Percentiles rank a stretch among this genome's conserved stretches.
These are phyloP conservation scores for Pinna nobilis DNA, from an alignment of 1,140 invertebrate species.

Conservation along the genomic window DNA sequence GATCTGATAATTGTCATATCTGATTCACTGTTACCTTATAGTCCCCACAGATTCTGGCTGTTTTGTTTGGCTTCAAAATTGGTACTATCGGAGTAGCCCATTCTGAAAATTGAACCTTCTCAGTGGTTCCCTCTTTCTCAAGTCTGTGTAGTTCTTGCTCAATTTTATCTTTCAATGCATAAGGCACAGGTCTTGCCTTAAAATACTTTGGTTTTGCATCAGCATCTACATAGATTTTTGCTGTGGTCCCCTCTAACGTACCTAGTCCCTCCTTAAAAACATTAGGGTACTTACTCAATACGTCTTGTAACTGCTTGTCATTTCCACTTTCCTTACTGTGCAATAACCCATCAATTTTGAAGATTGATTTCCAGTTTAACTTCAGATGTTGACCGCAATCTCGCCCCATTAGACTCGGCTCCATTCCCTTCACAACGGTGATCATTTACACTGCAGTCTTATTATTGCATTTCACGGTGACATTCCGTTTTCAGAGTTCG, in stretches of 20 bases:
- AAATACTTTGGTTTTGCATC: slow-evolving; percentile 23
- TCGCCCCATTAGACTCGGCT: slow-evolving; percentile 16
- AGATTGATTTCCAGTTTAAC: slow-evolving; percentile 19
- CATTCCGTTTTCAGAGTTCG: not conserved
- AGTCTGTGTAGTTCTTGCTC: slow-evolving; percentile 19
- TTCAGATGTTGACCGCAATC: slow-evolving; percentile 12
- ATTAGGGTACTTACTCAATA: slow-evolving; percentile 7
- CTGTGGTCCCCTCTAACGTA: not conserved
- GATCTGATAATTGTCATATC: slow-evolving; percentile 57
- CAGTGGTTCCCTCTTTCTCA: slow-evolving; percentile 42
- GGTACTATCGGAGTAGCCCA: slow-evolving; percentile 73
- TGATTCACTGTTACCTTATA: slow-evolving; percentile 72
- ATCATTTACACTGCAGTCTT: not conserved
- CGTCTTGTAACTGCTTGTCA: not conserved
- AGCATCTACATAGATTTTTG: slow-evolving; percentile 23
- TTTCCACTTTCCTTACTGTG: not conserved
- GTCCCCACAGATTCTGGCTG: slow-evolving; percentile 66
- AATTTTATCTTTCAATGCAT: slow-evolving; percentile 25
- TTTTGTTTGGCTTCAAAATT: slow-evolving; percentile 66
- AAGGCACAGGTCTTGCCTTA: slow-evolving; percentile 15
- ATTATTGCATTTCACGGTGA: not conserved
- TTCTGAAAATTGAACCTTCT: slow-evolving; percentile 47
- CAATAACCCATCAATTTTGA: not conserved
- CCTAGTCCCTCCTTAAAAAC: slow-evolving; percentile 19
- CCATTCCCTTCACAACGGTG: slow-evolving; percentile 9